Evolutionary conservation across 2,113 vertebrate genomes (phyloP), one percentile per base, ranked within the genome.

Genomic region (Budorcas taxicolor): DNA sequence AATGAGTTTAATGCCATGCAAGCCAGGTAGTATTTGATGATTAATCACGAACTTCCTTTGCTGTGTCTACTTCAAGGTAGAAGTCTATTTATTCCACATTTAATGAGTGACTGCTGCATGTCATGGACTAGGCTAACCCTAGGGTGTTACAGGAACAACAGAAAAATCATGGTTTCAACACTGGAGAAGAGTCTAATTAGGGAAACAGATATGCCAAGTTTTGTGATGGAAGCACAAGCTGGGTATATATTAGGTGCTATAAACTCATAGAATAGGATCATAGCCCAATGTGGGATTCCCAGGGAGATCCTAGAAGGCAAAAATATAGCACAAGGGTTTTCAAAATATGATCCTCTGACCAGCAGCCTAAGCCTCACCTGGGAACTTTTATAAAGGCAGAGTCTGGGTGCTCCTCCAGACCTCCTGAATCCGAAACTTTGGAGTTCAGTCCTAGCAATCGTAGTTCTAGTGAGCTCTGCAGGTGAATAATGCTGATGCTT

Each of bases 401-500:
- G 2, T 43, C 58, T 81, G 10, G 15, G 3, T 31, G 6, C 6
- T 45, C 36, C 14, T 47, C 21, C 25, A 40, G 78, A 53, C 3
- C 19, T 27, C 5, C 25, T 31, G 45, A 62, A 17, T 29, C n/a
- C 11, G 10, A 52, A 85, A 47, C 10, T 27, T 21, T 71, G 82
- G 17, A n/a, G 9, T 15, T 29, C 23, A 2, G 14, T 5, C 9
- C 47, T 12, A 53, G 27, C 2, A 16, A 2, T 7, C 15, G 27
- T 5, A 57, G 74, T 33, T 40, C 78, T 40, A 64, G 19, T 31
- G 57, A 76, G 33, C 33, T 17, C 14, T 19, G 31, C 45, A 25
- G 33, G 11, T 74, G 23, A 81, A 36, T 33, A 43, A 58, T 52
- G 90, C 40, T 36, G 45, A 31, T 21, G 11, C 7, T 2, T 33